Conservation (phyloP, 2,797 vertebrate species). For the Meriones psammophilus region DNA sequence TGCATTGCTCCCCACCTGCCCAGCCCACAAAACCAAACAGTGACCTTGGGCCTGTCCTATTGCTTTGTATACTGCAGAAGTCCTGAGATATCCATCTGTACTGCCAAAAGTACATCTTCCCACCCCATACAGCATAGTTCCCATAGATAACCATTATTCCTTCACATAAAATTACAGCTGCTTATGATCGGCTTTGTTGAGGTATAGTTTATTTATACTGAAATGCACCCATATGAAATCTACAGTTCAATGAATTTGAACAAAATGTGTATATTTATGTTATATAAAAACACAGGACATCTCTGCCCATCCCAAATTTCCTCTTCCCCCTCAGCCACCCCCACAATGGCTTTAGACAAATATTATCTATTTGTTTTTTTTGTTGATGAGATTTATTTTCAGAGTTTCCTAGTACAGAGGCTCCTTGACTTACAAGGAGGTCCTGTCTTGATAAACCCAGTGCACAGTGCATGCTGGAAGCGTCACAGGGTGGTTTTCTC, state of each 20-base stretch:
- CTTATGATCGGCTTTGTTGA: conserved; percentile 11
- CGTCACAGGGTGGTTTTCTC: background rate
- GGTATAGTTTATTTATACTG: conserved; percentile 12
- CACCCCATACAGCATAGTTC: background rate
- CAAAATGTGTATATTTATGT: conserved; percentile 29
- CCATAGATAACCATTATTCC: background rate
- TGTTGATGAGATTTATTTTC: background rate
- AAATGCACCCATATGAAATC: background rate
- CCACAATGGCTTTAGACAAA: background rate
- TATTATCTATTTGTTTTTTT: background rate
- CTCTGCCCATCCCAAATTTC: background rate
- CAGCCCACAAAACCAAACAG: background rate
- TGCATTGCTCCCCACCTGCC: background rate
- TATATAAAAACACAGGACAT: conserved; percentile 11
- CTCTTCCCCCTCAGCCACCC: background rate
- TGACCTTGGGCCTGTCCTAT: background rate
- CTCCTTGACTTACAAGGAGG: background rate
- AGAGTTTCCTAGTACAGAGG: background rate
- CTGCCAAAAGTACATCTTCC: background rate
- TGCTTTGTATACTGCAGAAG: background rate
- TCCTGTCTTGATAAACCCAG: background rate
- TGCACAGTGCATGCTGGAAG: background rate
- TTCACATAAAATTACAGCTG: background rate
- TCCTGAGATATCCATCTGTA: background rate
- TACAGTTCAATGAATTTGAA: background rate